A percentile compares a stretch with the other conserved stretches of the same genome.
Conservation (phyloP, 2,888 invertebrate genomes). For the Aromia moschata region DNA sequence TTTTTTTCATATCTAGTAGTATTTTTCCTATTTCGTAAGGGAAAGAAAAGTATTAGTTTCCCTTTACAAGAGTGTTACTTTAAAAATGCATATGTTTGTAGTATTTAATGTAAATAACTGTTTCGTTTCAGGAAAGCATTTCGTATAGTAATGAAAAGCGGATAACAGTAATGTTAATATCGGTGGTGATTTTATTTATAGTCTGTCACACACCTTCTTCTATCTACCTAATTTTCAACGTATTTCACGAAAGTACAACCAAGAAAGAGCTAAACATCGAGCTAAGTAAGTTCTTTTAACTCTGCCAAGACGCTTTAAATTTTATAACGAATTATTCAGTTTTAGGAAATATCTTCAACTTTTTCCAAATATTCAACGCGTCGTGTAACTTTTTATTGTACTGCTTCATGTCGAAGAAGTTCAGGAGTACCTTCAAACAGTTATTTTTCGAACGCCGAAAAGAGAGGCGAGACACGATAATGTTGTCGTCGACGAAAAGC, state of each 20-base stretch:
- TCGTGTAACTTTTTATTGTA: conserved; percentile 82
- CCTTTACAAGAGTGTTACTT: no score
- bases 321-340: conserved; percentile 53
- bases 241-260: conserved; percentile 43
- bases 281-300: conserved; percentile 52
- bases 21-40: no score
- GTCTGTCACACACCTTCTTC: conserved; percentile 79
- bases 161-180: conserved; percentile 80
- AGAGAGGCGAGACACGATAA: conserved; percentile 53
- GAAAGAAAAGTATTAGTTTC: no score
- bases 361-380: conserved; percentile 76
- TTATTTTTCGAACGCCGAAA: conserved; percentile 55
- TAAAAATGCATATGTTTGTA: not conserved
- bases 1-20: no score
- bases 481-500: conserved; percentile 48
- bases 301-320: not conserved
- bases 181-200: conserved; percentile 78
- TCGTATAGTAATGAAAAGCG: conserved; percentile 72
- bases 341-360: conserved; percentile 78
- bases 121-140: conserved; percentile 58
- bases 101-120: no score
- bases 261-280: conserved; percentile 50
- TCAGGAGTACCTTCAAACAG: conserved; percentile 68
- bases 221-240: conserved; percentile 66
- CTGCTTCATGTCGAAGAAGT: conserved; percentile 79